These are phyloP conservation scores for Saccopteryx bilineata DNA, from an alignment of 2,113 vertebrate genomes.

Conservation along the genomic window DNA sequence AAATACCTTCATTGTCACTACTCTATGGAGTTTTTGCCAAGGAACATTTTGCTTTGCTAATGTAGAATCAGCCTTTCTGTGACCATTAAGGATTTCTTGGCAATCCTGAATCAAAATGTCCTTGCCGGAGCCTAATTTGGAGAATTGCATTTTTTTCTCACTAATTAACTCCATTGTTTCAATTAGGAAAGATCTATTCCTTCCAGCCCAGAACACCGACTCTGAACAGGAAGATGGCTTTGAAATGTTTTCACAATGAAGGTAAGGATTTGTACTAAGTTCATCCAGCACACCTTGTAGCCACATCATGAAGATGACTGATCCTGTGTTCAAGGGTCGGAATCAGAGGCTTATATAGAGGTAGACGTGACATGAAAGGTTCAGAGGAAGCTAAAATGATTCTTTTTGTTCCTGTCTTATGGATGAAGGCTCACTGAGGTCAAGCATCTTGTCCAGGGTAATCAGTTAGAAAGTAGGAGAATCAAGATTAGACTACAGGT, in stretches of 20 bases:
- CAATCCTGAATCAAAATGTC: slow-evolving; percentile 78
- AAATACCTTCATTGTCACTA: slow-evolving; percentile 70
- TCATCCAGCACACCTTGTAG: not conserved
- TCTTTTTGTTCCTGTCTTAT: not conserved
- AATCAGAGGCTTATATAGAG: slow-evolving; percentile 32
- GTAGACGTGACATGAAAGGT: slow-evolving; percentile 9
- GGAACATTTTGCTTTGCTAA: slow-evolving; percentile 78
- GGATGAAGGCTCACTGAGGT: not conserved
- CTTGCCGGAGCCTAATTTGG: slow-evolving; percentile 80
- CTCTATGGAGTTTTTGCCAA: slow-evolving; percentile 56
- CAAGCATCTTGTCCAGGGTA: slow-evolving; percentile 14
- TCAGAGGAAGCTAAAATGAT: not conserved
- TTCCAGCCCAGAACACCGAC: slow-evolving; percentile 71
- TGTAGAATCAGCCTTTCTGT: slow-evolving; percentile 72
- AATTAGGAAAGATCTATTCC: slow-evolving; percentile 80
- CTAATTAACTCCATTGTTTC: slow-evolving; percentile 83
- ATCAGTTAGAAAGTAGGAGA: slow-evolving; percentile 25
- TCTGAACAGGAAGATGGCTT: slow-evolving; percentile 73
- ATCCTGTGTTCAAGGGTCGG: slow-evolving; percentile 12
- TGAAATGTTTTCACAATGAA: slow-evolving; percentile 65
- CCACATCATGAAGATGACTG: slow-evolving; percentile 56
- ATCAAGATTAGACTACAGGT: slow-evolving; percentile 1
- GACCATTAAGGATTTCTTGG: slow-evolving; percentile 78
- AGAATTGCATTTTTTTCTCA: slow-evolving; percentile 78
- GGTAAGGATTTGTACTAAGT: slow-evolving; percentile 38